Evolutionary conservation across 2,113 vertebrate genomes (phyloP), one percentile per base, ranked within the genome.

Genomic region (Microcebus lehilahytsara): DNA sequence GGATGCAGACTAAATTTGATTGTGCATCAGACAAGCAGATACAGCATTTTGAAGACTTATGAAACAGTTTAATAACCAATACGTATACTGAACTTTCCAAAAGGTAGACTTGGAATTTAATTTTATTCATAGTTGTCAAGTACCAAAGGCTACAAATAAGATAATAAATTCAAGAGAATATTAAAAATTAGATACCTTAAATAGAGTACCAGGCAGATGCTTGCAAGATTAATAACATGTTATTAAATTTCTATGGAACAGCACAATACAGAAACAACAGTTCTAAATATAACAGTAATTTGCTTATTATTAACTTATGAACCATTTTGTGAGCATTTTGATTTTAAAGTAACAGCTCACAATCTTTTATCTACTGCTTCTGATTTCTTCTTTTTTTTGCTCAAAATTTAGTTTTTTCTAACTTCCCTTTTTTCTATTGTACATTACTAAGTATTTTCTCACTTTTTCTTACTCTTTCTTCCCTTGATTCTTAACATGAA

Each of bases 81-180:
- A 72, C 22, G 11, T 84, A 89, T 25, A 77, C 11, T 85, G 40
- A 94, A 89, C 53, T 90, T 94, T 94, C 51, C 13, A 30, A 89
- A 96, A 95, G 23, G 32, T 72, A 91, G 56, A 74, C n/a, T 27
- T 89, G 53, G 75, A 96, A 93, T 97, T 96, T 92, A 95, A 96
- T 92, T 93, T 95, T 95, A 94, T 83, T 91, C 69, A 92, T 97
- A 96, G 64, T 64, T 94, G 71, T 94, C 94, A 96, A 95, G 64
- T 97, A 94, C 14, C 37, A 87, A 97, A 92, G 49, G 14, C 81
- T 37, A 87, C 9, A 94, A 91, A 93, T 94, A 94, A 96, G 95
- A 95, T 77, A 87, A 96, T 91, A 77, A 83, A 90, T 86, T 93
- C 42, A 92, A 96, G 93, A 81, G 51, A 96, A 88, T 96, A 93